A percentile compares a stretch with the other conserved stretches of the same genome.
Conservation (phyloP, 2,888 invertebrate genomes). For the Stenodera caucasica region DNA sequence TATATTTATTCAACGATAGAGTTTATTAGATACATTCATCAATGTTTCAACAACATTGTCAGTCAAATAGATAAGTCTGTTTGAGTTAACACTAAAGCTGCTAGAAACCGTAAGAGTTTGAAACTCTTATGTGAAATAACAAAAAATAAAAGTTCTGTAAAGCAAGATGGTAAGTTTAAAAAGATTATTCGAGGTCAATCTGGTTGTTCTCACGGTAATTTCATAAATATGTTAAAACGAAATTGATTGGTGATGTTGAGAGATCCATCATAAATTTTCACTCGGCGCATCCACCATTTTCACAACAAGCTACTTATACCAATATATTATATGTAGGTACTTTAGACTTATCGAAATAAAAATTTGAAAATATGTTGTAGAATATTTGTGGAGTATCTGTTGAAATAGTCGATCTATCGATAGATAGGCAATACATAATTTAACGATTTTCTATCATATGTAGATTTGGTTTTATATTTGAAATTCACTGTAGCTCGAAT, state of each 20-base stretch:
- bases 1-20: too few species aligned
- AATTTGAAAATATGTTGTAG: too few species aligned
- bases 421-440: conserved; percentile 2
- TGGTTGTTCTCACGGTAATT: not conserved
- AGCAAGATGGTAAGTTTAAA: not conserved
- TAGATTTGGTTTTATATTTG: not conserved
- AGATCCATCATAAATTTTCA: not conserved
- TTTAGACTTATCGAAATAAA: too few species aligned
- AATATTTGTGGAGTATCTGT: too few species aligned
- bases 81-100: not conserved
- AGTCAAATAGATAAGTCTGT: not conserved
- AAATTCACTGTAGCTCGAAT: not conserved
- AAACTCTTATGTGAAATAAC: not conserved
- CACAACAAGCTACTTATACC: too few species aligned
- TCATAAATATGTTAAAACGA: not conserved
- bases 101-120: not conserved
- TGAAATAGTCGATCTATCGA: too few species aligned
- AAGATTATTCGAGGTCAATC: not conserved
- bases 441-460: conserved; percentile 4
- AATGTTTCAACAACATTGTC: not conserved
- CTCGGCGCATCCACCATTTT: conserved; percentile 4
- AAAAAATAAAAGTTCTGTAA: not conserved
- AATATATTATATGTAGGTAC: too few species aligned
- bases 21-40: too few species aligned
- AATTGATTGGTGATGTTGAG: not conserved